Evolutionary conservation across 2,113 vertebrate species (phyloP), one percentile per base, ranked within the genome.

Genomic region (Cavia porcellus): DNA sequence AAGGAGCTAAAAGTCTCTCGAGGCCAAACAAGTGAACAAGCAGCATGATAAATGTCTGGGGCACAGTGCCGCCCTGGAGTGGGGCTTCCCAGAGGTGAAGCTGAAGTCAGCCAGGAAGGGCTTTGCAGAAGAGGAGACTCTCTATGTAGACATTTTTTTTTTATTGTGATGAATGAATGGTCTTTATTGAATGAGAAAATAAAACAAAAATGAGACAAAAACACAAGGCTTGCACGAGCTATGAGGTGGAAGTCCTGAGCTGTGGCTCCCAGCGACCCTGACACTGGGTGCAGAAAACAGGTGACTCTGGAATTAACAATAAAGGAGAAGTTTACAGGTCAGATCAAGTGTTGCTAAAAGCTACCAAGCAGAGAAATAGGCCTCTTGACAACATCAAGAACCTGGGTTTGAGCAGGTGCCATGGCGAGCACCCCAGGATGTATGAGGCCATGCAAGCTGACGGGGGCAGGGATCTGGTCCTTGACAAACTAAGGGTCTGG

Each of bases 321-420:
- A 81, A 80, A 89, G 25, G 83, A 55, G 87, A 47, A 52, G 52
- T 72, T 80, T 79, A 15, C 25, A 45, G 86, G 50, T 92, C 32
- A 82, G 70, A 82, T 52, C 35, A 61, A 55, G 30, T 35, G 11
- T 25, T 59, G 82, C 32, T 12, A 42, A 74, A 90, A 52, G 17
- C 50, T 95, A 57, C 62, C 4, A 38, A 61, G 77, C 32, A 62
- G 88, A 94, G 89, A 89, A 30, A 68, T 0, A 68, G 89, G 15
- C 68, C 1, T 25, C 7, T 13, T 10, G 79, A 80, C 79, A 86
- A 89, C 72, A 79, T 0, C 68, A 90, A 70, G 86, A 32, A 19
- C 7, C 9, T 38, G 68, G 38, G 35, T 75, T 66, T 55, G 84
- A 80, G 66, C 80, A 87, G 66, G 59, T 19, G 61, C 22, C 1